phyloP scores from a whole-genome alignment of 1,140 invertebrate species.

The Campoletis sonorensis region DNA sequence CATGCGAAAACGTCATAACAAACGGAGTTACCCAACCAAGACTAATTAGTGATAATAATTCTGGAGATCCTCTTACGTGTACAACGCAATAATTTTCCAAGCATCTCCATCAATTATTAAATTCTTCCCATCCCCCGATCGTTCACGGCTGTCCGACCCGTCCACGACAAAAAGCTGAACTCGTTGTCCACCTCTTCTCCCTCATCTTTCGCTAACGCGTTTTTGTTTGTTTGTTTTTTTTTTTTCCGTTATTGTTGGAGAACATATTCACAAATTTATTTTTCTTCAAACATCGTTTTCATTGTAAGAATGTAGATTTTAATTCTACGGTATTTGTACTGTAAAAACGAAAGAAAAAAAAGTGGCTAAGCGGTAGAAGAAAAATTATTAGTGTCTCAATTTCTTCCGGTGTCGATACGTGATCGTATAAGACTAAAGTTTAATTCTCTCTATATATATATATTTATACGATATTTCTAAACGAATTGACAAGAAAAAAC shows the following conservation, averaged over 20 bases:
- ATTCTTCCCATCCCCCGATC: constrained; percentile 41
- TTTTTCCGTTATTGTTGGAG: neutral
- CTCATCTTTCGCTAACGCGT: neutral
- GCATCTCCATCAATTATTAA: constrained; percentile 42
- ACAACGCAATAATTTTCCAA: constrained; percentile 45
- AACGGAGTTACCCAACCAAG: constrained; percentile 39
- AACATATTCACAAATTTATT: neutral
- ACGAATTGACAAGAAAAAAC: neutral
- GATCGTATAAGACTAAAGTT: constrained; percentile 11
- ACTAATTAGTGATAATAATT: constrained; percentile 47
- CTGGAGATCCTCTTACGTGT: constrained; percentile 42
- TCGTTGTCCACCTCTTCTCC: neutral
- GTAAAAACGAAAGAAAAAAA: constrained; percentile 22
- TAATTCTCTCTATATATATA: constrained; percentile 8
- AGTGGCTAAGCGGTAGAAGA: constrained; percentile 25
- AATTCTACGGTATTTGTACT: constrained; percentile 38
- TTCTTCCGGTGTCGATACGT: constrained; percentile 36
- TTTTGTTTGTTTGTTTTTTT: neutral
- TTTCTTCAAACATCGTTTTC: constrained; percentile 8
- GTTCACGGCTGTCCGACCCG: constrained; percentile 34
- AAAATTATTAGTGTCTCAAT: constrained; percentile 15
- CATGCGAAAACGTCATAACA: constrained; percentile 8
- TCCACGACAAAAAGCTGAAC: constrained; percentile 1
- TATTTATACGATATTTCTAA: constrained; percentile 19
- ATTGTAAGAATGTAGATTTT: constrained; percentile 16